These are phyloP conservation scores for Lagria hirta DNA, from an alignment of 2,888 invertebrate species.

Conservation along the genomic window DNA sequence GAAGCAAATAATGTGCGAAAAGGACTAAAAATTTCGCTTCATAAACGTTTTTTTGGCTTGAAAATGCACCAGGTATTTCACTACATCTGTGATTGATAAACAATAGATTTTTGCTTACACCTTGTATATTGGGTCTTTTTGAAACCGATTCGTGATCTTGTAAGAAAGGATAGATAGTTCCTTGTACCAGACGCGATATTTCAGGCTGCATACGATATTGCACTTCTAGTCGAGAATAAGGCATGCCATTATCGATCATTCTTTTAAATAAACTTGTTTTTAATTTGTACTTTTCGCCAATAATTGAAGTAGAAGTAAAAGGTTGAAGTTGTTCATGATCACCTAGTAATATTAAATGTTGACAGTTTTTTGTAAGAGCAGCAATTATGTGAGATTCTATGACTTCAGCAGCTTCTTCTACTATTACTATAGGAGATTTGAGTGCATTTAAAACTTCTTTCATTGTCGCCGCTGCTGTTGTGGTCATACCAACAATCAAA, in stretches of 20 bases:
- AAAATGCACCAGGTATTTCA: conserved; percentile 60
- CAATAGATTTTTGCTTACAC: not conserved
- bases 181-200: not conserved
- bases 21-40: conserved; percentile 66
- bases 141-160: not conserved
- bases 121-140: not conserved
- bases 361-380: conserved; percentile 69
- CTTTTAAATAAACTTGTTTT: conserved; percentile 41
- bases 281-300: conserved; percentile 13
- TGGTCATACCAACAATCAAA: conserved; percentile 73
- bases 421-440: conserved; percentile 68
- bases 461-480: conserved; percentile 71
- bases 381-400: conserved; percentile 80
- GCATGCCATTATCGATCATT: conserved; percentile 62
- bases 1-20: conserved; percentile 63
- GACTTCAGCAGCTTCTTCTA: conserved; percentile 90
- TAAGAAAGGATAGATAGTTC: not conserved
- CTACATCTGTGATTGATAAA: conserved; percentile 62
- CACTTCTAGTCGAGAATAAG: conserved; percentile 50
- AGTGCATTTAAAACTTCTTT: conserved; percentile 63
- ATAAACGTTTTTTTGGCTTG: conserved; percentile 63
- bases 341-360: conserved; percentile 84
- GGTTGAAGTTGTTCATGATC: conserved; percentile 44
- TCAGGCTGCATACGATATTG: conserved; percentile 72
- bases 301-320: conserved; percentile 12